Percentiles rank a stretch among this genome's conserved stretches.
phyloP scores from a whole-genome alignment of 2,797 vertebrate species.

The Limnodromus scolopaceus region DNA sequence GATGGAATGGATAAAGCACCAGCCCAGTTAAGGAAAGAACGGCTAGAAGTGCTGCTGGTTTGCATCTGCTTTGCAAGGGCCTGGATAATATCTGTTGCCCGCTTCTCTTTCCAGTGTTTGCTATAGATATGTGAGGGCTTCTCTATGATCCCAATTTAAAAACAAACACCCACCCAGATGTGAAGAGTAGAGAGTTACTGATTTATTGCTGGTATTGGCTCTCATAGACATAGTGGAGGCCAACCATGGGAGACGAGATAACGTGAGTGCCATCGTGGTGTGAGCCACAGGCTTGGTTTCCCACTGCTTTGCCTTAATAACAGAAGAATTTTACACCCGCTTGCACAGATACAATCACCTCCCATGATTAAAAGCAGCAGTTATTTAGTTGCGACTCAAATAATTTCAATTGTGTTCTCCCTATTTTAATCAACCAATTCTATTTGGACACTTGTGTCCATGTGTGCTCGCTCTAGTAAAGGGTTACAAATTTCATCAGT shows the following conservation, averaged over 20 bases:
- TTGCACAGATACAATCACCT: not conserved
- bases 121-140: not conserved
- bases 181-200: not conserved
- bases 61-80: not conserved
- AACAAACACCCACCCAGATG: not conserved
- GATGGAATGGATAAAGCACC: conserved; percentile 29
- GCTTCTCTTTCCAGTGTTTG: not conserved
- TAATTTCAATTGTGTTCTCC: conserved; percentile 7
- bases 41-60: not conserved
- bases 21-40: not conserved
- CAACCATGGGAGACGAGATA: not conserved
- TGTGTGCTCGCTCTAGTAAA: not conserved
- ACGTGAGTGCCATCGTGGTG: not conserved
- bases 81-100: not conserved
- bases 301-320: not conserved
- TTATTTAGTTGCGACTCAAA: not conserved
- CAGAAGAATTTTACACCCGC: conserved; percentile 39
- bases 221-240: not conserved
- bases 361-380: conserved; percentile 13
- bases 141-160: not conserved
- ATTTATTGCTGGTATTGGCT: not conserved
- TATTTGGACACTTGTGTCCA: not conserved
- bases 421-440: not conserved
- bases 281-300: not conserved
- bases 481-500: not conserved